phyloP scores from a whole-genome alignment of 2,797 vertebrate genomes.

The Eidolon dupreanum region DNA sequence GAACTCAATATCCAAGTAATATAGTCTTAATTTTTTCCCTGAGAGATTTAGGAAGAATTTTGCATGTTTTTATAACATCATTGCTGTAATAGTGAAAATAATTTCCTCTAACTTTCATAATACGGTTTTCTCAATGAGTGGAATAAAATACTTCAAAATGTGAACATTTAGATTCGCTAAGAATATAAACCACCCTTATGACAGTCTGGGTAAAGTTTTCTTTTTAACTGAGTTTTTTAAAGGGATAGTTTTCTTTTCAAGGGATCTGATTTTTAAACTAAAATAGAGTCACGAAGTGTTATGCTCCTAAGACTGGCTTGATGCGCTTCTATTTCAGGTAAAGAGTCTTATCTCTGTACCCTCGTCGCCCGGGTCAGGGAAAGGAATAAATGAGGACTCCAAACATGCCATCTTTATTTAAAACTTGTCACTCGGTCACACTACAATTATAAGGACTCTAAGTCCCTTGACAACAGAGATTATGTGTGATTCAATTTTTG shows the following conservation, averaged over 20 bases:
- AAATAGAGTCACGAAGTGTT: background rate
- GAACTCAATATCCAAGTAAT: background rate
- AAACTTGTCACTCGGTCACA: background rate
- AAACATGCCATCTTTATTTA: background rate
- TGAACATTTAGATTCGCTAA: background rate
- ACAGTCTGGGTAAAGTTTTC: background rate
- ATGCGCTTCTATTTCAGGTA: background rate
- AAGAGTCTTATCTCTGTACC: background rate
- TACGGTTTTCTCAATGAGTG: background rate
- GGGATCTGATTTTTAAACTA: background rate
- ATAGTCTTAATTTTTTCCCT: background rate
- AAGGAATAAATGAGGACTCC: background rate
- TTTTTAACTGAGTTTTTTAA: background rate
- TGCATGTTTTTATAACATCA: background rate
- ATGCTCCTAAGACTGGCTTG: background rate
- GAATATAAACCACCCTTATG: background rate
- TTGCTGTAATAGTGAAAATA: background rate
- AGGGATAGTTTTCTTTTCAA: background rate
- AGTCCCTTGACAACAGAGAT: background rate
- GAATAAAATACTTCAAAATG: background rate
- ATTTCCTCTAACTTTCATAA: background rate
- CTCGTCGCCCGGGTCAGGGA: too few relatives aligned
- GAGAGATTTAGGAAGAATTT: background rate
- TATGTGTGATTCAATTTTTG: background rate
- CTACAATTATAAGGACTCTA: background rate